Evolutionary conservation across 1,140 invertebrate species (phyloP).

Genomic region (Schmidtea mediterranea): DNA sequence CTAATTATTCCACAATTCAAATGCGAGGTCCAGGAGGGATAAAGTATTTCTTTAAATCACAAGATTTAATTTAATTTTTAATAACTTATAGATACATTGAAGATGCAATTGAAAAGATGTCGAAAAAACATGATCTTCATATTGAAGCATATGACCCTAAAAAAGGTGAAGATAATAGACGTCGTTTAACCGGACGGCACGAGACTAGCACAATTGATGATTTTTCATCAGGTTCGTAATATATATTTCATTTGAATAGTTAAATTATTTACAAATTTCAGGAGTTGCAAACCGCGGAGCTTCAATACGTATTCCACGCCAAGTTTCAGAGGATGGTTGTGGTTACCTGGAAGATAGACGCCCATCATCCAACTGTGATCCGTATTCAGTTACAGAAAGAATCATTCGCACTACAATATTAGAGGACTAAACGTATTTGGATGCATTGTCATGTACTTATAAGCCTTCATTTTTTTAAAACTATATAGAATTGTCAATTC

Average conservation of each 20-base stretch:
- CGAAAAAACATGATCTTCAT: conserved; percentile 50
- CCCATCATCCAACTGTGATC: conserved; percentile 20
- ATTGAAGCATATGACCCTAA: conserved; percentile 60
- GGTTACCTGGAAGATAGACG: conserved; percentile 23
- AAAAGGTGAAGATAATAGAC: conserved; percentile 29
- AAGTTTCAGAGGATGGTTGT: conserved; percentile 12
- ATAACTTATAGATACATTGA: conserved; percentile 20
- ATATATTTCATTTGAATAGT: too few relatives aligned
- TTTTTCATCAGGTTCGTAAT: conserved; percentile 17
- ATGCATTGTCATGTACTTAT: too few relatives aligned
- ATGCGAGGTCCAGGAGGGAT: conserved; percentile 58
- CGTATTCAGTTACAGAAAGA: conserved; percentile 35
- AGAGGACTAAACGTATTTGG: conserved; percentile 12
- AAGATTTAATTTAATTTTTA: neutral
- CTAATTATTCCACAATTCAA: conserved; percentile 58
- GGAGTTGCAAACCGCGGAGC: conserved; percentile 29
- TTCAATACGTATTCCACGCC: conserved; percentile 24
- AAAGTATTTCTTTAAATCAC: conserved; percentile 16
- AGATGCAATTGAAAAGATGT: conserved; percentile 41
- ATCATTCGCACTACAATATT: conserved; percentile 41
- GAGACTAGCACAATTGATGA: conserved; percentile 26
- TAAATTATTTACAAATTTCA: too few relatives aligned
- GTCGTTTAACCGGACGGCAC: conserved; percentile 27
- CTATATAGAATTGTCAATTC: too few relatives aligned
- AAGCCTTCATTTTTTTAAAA: too few relatives aligned